Conservation (phyloP, 2,797 vertebrate species). For the Chaetodon trifasciatus region DNA sequence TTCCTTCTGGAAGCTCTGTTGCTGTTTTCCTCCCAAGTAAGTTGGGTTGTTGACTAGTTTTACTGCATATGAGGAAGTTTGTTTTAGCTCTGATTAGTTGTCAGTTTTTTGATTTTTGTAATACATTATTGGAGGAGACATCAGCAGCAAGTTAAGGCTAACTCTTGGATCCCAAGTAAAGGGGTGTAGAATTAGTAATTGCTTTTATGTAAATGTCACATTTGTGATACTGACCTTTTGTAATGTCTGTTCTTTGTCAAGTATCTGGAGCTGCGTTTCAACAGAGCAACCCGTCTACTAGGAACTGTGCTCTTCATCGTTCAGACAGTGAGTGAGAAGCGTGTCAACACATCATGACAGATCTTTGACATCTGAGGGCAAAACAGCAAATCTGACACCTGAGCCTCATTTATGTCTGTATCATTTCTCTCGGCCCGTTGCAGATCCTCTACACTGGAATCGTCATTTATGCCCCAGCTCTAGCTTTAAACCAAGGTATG, state of each 20-base stretch:
- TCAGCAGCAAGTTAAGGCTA: background rate
- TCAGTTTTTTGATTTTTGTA: background rate
- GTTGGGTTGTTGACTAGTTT: background rate
- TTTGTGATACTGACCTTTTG: background rate
- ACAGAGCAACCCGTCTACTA: constrained; percentile 89
- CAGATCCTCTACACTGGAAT: constrained; percentile 89
- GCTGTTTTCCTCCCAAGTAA: background rate
- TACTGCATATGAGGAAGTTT: background rate
- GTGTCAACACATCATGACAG: constrained; percentile 34
- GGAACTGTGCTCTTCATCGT: constrained; percentile 92
- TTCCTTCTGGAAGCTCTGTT: background rate
- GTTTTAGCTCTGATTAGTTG: background rate
- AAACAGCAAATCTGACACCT: constrained; percentile 22
- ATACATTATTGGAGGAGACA: background rate
- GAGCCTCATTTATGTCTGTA: background rate
- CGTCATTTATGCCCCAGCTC: constrained; percentile 86
- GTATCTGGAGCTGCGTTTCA: constrained; percentile 97
- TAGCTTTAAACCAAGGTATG: constrained; percentile 89
- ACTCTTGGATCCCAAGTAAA: background rate
- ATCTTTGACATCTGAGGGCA: background rate
- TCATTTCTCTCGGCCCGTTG: constrained; percentile 34
- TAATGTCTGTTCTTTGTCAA: constrained; percentile 71
- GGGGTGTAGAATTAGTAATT: background rate
- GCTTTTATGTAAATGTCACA: background rate
- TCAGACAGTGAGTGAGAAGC: constrained; percentile 91